phyloP scores from a whole-genome alignment of 2,113 vertebrate species.

The Oenanthe melanoleuca region DNA sequence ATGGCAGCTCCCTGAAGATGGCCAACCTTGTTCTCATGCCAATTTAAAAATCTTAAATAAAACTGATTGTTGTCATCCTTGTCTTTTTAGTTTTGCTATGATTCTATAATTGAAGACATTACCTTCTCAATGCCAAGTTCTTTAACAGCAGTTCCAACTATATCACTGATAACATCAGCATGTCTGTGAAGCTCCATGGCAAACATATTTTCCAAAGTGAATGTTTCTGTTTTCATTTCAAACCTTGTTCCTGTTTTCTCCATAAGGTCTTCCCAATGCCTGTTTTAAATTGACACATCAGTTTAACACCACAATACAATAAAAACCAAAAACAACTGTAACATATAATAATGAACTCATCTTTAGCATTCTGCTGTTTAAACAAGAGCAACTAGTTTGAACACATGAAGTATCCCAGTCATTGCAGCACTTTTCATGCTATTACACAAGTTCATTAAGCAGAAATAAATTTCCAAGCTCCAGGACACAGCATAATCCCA shows the following conservation, averaged over 20 bases:
- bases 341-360: neutral
- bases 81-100: neutral
- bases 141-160: constrained; percentile 88
- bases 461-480: neutral
- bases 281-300: constrained; percentile 43
- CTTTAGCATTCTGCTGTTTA: neutral
- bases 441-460: neutral
- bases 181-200: constrained; percentile 92
- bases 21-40: neutral
- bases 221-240: constrained; percentile 87
- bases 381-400: neutral
- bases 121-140: constrained; percentile 95
- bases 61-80: neutral
- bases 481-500: neutral
- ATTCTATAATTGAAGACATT: neutral
- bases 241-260: constrained; percentile 84
- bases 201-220: constrained; percentile 97
- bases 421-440: neutral
- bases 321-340: neutral
- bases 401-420: neutral
- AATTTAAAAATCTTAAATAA: neutral
- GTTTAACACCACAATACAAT: neutral
- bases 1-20: neutral
- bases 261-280: constrained; percentile 96
- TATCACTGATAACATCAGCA: constrained; percentile 82